Evolutionary conservation across 2,113 vertebrate genomes (phyloP).

Genomic region (Nesogale talazaci): DNA sequence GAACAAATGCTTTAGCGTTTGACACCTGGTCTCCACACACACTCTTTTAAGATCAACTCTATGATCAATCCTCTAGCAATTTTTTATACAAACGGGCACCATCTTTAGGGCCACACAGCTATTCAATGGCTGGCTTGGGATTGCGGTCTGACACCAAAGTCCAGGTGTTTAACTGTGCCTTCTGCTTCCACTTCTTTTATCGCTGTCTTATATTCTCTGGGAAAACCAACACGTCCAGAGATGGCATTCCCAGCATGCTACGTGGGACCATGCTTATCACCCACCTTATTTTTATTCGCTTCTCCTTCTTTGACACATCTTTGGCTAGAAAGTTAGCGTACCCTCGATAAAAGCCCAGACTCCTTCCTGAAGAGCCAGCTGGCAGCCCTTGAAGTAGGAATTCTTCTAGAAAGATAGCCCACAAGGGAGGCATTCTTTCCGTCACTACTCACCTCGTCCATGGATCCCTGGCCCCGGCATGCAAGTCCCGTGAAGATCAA

Average conservation of each 20-base stretch:
- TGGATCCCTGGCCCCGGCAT: conserved; percentile 87
- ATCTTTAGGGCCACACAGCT: neutral
- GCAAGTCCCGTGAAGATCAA: conserved; percentile 88
- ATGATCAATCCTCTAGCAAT: neutral
- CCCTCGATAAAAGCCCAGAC: neutral
- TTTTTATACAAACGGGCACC: neutral
- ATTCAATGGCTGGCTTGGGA: neutral
- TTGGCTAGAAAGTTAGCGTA: neutral
- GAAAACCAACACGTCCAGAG: neutral
- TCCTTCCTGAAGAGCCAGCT: neutral
- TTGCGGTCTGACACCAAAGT: conserved; percentile 17
- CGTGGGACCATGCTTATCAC: neutral
- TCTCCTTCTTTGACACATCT: neutral
- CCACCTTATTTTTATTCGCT: neutral
- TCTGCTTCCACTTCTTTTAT: neutral
- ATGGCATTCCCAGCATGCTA: neutral
- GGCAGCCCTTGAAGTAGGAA: neutral
- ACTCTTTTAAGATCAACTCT: neutral
- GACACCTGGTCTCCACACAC: neutral
- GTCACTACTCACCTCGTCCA: conserved; percentile 88
- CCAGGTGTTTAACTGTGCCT: neutral
- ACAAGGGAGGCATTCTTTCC: neutral
- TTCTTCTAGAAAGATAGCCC: neutral
- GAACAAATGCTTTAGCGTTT: neutral
- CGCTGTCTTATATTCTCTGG: no score